phyloP scores from a whole-genome alignment of 2,797 vertebrate genomes.

The Glyptemys insculpta region DNA sequence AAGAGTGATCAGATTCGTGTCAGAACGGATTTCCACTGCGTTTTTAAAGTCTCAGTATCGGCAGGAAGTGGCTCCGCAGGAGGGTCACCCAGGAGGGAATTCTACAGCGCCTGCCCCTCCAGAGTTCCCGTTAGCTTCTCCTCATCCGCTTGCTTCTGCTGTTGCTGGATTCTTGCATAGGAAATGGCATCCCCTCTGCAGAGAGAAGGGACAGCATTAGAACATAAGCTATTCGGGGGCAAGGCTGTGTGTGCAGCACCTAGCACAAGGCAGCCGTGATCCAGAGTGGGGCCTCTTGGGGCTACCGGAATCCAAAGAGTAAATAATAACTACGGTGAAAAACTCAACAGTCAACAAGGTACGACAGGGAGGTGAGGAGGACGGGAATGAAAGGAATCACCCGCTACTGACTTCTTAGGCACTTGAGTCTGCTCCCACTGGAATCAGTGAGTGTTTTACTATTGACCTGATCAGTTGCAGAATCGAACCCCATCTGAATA shows the following conservation, averaged over 20 bases:
- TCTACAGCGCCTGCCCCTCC: constrained; percentile 84
- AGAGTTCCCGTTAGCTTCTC: constrained; percentile 85
- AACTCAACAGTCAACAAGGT: neutral
- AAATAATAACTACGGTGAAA: neutral
- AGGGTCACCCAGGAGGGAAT: accelerated
- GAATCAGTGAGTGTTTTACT: neutral
- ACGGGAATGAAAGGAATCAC: neutral
- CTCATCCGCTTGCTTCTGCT: constrained; percentile 91
- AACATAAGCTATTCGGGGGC: accelerated
- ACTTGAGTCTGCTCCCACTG: neutral
- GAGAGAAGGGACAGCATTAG: neutral
- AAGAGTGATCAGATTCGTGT: neutral
- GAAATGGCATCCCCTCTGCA: constrained; percentile 92
- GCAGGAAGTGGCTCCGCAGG: accelerated
- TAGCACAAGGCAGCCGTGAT: accelerated
- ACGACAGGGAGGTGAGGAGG: neutral
- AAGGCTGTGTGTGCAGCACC: accelerated
- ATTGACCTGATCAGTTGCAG: neutral
- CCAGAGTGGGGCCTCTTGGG: accelerated
- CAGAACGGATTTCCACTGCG: neutral
- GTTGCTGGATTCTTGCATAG: constrained; percentile 94
- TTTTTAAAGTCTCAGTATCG: neutral
- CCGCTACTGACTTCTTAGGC: neutral
- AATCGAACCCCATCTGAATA: neutral
- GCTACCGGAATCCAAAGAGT: accelerated